phyloP scores from a whole-genome alignment of 2,888 invertebrate species.

The Macrosiphum euphorbiae region DNA sequence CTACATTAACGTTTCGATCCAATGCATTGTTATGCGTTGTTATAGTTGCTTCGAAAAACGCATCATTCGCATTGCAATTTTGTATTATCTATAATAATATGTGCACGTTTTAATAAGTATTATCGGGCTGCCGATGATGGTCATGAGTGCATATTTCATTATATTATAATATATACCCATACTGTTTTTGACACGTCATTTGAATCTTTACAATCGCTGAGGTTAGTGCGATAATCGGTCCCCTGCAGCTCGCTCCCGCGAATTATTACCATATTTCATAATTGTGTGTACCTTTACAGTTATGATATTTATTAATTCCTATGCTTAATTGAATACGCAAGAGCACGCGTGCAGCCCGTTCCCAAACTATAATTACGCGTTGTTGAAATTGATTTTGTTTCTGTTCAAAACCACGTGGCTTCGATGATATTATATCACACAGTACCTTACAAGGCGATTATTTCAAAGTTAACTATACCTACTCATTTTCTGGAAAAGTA shows the following conservation, averaged over 20 bases:
- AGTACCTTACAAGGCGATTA: background rate
- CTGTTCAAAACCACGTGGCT: background rate
- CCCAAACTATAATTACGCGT: conserved; percentile 8
- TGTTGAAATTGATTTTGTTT: background rate
- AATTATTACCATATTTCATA: background rate
- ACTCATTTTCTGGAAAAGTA: background rate
- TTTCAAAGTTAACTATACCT: background rate
- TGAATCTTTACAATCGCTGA: conserved; percentile 17
- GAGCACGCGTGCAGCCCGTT: background rate
- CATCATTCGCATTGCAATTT: background rate
- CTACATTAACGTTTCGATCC: background rate
- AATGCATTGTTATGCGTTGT: background rate
- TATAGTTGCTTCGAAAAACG: background rate
- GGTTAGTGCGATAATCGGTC: background rate
- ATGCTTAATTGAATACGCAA: background rate
- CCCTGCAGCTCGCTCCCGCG: background rate
- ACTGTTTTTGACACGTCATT: conserved; percentile 1
- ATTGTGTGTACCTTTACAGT: background rate
- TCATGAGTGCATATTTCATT: background rate
- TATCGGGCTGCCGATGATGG: background rate
- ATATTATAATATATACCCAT: background rate
- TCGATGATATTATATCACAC: background rate
- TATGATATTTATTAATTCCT: background rate
- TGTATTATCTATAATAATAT: background rate
- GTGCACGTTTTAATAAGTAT: background rate